These are phyloP conservation scores for Temnothorax ravouxi DNA, from an alignment of 2,888 invertebrate genomes.

Conservation along the genomic window DNA sequence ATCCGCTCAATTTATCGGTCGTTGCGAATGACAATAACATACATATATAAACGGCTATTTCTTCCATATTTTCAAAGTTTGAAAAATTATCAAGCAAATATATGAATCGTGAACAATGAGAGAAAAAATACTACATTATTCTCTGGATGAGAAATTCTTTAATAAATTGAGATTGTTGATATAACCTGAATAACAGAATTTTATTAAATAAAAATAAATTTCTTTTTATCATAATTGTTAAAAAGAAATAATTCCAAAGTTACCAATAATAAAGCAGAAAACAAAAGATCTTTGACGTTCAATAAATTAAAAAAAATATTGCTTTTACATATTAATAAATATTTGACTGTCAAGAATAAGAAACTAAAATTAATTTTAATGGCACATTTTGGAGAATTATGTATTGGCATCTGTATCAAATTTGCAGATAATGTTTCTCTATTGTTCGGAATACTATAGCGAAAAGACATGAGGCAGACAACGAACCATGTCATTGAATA, in stretches of 20 bases:
- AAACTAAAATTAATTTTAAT: constrained; percentile 9
- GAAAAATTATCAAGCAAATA: constrained; percentile 5
- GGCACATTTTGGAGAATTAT: not conserved
- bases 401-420: not conserved
- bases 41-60: constrained; percentile 10
- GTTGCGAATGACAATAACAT: constrained; percentile 12
- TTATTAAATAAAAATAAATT: not conserved
- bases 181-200: not conserved
- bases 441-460: constrained; percentile 41
- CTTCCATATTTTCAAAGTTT: constrained; percentile 10
- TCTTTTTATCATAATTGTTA: not conserved
- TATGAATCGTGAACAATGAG: not conserved
- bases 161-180: not conserved
- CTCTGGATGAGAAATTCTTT: not conserved
- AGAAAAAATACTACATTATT: not conserved
- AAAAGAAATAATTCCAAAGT: not conserved
- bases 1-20: constrained; percentile 16
- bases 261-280: not conserved
- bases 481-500: constrained; percentile 33
- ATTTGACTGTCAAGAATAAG: not conserved
- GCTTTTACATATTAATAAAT: not conserved
- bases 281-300: not conserved
- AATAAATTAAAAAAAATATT: not conserved
- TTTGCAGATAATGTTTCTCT: not conserved
- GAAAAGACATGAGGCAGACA: constrained; percentile 24